Percentiles rank a stretch among this genome's conserved stretches.
Conservation (phyloP, 1,140 invertebrate species). For the Panagrolaimus sp. region DNA sequence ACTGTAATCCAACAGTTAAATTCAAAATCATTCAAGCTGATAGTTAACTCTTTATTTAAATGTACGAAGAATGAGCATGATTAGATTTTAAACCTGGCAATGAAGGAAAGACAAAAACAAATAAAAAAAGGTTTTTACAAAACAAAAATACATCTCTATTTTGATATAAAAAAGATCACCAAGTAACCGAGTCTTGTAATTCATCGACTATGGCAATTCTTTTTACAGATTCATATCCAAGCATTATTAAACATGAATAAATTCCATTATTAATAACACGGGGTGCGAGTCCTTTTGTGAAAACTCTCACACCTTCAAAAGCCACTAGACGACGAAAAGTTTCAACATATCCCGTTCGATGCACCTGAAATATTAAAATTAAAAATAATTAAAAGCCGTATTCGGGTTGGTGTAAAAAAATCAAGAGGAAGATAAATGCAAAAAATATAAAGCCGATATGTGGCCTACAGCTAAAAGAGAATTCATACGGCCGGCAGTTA, state of each 20-base stretch:
- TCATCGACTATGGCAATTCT: slow-evolving; percentile 51
- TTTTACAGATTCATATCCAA: slow-evolving; percentile 56
- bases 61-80: not conserved
- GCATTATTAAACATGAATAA: slow-evolving; percentile 53
- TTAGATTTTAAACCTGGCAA: too few species aligned
- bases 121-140: too few species aligned
- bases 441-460: too few species aligned
- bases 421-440: too few species aligned
- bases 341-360: slow-evolving; percentile 51
- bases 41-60: not conserved
- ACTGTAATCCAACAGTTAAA: not conserved
- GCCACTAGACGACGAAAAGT: slow-evolving; percentile 42
- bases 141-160: too few species aligned
- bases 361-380: slow-evolving; percentile 38
- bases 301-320: slow-evolving; percentile 46
- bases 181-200: slow-evolving; percentile 38
- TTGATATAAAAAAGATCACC: slow-evolving; percentile 31
- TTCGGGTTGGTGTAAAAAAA: too few species aligned
- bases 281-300: slow-evolving; percentile 54
- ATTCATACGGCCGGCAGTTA: too few species aligned
- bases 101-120: too few species aligned
- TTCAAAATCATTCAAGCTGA: not conserved
- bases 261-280: slow-evolving; percentile 52
- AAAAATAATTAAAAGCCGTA: too few species aligned
- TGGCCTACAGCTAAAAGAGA: too few species aligned